Conservation (phyloP, 2,113 vertebrate species). For the Cryptomyrus ogoouensis region DNA sequence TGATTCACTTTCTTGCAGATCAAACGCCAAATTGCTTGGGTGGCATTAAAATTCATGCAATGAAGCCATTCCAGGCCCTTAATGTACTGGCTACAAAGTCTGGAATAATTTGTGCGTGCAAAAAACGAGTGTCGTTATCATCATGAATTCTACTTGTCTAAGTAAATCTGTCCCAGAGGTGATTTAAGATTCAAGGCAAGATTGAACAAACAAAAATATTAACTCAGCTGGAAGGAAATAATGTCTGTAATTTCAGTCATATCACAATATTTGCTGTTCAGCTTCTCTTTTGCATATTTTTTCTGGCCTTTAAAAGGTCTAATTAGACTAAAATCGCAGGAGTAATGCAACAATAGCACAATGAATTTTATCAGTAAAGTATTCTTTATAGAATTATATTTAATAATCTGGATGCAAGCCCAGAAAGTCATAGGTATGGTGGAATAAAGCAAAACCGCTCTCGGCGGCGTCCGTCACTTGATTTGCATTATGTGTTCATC, state of each 20-base stretch:
- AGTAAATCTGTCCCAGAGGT: constrained; percentile 18
- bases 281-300: constrained; percentile 1
- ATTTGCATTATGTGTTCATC: not conserved
- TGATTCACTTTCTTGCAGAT: not conserved
- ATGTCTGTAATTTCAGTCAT: constrained; percentile 16
- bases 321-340: not conserved
- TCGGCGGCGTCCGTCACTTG: not conserved
- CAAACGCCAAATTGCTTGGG: not conserved
- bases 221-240: constrained; percentile 9
- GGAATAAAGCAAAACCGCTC: not conserved
- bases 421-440: not conserved
- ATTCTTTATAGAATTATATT: constrained; percentile 14
- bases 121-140: not conserved
- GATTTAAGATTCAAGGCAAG: constrained; percentile 12
- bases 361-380: constrained; percentile 6
- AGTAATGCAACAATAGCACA: not conserved
- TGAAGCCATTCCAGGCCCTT: not conserved
- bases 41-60: not conserved
- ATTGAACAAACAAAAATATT: not conserved
- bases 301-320: constrained; percentile 1
- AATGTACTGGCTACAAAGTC: not conserved
- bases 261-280: constrained; percentile 4
- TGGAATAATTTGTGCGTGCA: not conserved
- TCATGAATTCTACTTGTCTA: constrained; percentile 14
- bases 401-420: not conserved